A percentile compares a stretch with the other conserved stretches of the same genome.
Evolutionary conservation across 2,113 vertebrate species (phyloP).

Genomic region (Trochalopteron elliotii): DNA sequence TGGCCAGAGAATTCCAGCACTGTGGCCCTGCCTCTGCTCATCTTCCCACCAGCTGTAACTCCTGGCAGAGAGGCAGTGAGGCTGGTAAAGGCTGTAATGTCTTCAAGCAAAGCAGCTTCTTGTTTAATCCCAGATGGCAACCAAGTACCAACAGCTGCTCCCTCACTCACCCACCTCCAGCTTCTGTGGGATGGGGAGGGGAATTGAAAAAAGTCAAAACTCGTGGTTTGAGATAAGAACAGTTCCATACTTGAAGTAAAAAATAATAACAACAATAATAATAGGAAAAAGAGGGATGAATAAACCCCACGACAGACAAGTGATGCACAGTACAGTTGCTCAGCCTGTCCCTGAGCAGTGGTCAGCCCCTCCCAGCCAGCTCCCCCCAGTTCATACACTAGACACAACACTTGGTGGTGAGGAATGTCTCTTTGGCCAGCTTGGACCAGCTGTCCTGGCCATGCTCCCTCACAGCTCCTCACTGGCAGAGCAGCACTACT

Average conservation of each 20-base stretch:
- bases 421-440: neutral
- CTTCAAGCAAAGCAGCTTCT: neutral
- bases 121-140: neutral
- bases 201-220: neutral
- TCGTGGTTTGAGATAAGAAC: neutral
- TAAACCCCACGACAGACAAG: neutral
- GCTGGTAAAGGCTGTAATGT: neutral
- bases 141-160: neutral
- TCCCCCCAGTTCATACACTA: neutral
- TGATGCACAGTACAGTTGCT: neutral
- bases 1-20: neutral
- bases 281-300: neutral
- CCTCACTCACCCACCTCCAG: accelerated
- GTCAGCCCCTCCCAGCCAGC: neutral
- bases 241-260: neutral
- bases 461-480: neutral
- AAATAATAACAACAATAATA: neutral
- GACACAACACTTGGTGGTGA: neutral
- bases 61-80: neutral
- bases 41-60: neutral
- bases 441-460: neutral
- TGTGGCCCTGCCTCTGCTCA: neutral
- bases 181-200: neutral
- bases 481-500: neutral
- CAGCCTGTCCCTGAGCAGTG: neutral